Conservation (phyloP, 2,888 invertebrate species). For the Electrophaes corylata region DNA sequence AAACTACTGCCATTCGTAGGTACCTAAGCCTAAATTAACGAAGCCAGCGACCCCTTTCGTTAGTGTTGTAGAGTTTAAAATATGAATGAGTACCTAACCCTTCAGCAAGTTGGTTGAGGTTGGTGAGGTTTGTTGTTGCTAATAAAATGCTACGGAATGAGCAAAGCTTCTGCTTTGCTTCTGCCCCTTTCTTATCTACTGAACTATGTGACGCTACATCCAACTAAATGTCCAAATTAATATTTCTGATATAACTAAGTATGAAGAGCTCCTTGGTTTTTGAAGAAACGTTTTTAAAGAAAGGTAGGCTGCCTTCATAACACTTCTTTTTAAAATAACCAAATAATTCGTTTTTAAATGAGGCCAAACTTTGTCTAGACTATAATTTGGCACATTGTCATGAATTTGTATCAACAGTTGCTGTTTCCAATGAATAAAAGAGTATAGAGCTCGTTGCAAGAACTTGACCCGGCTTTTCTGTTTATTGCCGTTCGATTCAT, state of each 20-base stretch:
- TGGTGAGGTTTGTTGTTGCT: background rate
- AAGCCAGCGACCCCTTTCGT: conserved; percentile 42
- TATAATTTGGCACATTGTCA: conserved; percentile 26
- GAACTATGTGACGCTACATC: too few relatives aligned
- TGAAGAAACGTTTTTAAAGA: background rate
- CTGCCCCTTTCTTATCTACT: too few relatives aligned
- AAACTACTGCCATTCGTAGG: background rate
- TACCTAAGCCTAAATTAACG: conserved; percentile 38
- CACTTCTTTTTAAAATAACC: background rate
- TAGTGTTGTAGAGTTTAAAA: conserved; percentile 24
- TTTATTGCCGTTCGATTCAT: conserved; percentile 1
- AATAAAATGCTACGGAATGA: background rate
- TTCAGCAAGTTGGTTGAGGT: background rate
- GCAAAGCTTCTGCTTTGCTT: background rate
- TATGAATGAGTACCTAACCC: conserved; percentile 11
- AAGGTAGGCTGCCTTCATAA: background rate
- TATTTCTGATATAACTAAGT: background rate
- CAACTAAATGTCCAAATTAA: background rate
- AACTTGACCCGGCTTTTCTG: background rate
- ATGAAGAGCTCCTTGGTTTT: background rate
- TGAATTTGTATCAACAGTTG: conserved; percentile 12
- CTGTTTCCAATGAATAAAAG: background rate
- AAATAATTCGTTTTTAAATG: conserved; percentile 16
- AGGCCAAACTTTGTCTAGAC: conserved; percentile 22
- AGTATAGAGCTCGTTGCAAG: background rate